These are phyloP conservation scores for Arctia plantaginis DNA, from an alignment of 2,888 invertebrate species.

Conservation along the genomic window DNA sequence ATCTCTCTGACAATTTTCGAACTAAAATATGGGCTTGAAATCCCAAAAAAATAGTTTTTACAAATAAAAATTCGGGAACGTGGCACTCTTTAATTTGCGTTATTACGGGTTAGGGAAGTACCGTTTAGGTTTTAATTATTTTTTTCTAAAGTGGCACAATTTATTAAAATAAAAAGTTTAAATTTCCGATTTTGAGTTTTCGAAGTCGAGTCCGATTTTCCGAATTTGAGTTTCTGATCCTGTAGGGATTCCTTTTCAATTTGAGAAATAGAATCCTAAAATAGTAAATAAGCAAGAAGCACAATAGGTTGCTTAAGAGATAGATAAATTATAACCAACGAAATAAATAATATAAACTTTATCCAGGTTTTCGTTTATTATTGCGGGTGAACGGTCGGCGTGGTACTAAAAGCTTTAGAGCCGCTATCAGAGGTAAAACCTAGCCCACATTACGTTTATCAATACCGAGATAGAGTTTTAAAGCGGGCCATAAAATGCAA, in stretches of 20 bases:
- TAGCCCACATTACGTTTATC: conserved; percentile 18
- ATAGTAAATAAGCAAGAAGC: too few species aligned
- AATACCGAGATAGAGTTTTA: conserved; percentile 23
- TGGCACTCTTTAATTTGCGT: too few species aligned
- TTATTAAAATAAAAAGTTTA: too few species aligned
- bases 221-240: too few species aligned
- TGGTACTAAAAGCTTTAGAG: conserved; percentile 3
- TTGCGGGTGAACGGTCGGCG: not conserved
- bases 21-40: not conserved
- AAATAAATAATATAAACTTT: not conserved
- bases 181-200: too few species aligned
- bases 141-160: too few species aligned
- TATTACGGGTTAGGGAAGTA: too few species aligned
- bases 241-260: too few species aligned
- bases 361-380: not conserved
- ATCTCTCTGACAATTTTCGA: not conserved
- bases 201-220: too few species aligned
- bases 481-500: conserved; percentile 25
- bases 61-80: not conserved
- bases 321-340: not conserved
- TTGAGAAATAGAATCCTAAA: too few species aligned
- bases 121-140: too few species aligned
- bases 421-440: not conserved
- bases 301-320: too few species aligned
- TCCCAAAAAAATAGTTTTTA: not conserved